Evolutionary conservation across 2,797 vertebrate species (phyloP).

Genomic region (Taenioides sp.): DNA sequence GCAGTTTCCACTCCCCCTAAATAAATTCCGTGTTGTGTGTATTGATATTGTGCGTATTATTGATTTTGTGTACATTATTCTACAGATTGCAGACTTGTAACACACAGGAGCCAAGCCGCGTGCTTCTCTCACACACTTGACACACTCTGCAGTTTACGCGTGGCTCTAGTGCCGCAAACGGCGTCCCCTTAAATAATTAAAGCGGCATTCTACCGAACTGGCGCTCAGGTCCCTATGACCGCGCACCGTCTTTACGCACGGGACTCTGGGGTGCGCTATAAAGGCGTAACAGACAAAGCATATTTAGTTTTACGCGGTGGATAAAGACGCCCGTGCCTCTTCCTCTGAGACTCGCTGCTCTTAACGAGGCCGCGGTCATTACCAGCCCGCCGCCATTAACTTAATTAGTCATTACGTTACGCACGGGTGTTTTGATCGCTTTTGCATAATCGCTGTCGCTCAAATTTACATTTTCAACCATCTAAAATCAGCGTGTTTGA

Average conservation of each 20-base stretch:
- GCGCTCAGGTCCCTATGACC: constrained; percentile 69
- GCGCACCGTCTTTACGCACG: not conserved
- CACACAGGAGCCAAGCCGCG: not conserved
- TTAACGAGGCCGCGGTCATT: constrained; percentile 78
- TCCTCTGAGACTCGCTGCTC: constrained; percentile 45
- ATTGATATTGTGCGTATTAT: no score
- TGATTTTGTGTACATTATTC: not conserved
- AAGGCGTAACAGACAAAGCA: not conserved
- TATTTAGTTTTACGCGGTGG: constrained; percentile 2
- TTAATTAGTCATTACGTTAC: constrained; percentile 75
- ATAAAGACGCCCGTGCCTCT: not conserved
- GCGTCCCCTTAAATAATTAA: constrained; percentile 83
- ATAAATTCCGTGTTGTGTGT: no score
- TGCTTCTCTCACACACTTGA: not conserved
- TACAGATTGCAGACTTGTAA: not conserved
- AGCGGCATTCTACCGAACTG: constrained; percentile 61
- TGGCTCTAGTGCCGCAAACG: constrained; percentile 62
- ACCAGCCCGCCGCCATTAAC: constrained; percentile 70
- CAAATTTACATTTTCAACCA: not conserved
- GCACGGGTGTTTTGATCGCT: constrained; percentile 63
- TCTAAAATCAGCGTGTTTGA: not conserved
- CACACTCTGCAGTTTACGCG: constrained; percentile 33
- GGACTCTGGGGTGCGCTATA: constrained; percentile 3
- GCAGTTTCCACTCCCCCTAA: no score
- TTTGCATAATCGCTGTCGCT: constrained; percentile 17